Percentiles rank a stretch among this genome's conserved stretches.
Evolutionary conservation across 2,888 invertebrate species (phyloP).

Genomic region (Monoplex corrugatus): DNA sequence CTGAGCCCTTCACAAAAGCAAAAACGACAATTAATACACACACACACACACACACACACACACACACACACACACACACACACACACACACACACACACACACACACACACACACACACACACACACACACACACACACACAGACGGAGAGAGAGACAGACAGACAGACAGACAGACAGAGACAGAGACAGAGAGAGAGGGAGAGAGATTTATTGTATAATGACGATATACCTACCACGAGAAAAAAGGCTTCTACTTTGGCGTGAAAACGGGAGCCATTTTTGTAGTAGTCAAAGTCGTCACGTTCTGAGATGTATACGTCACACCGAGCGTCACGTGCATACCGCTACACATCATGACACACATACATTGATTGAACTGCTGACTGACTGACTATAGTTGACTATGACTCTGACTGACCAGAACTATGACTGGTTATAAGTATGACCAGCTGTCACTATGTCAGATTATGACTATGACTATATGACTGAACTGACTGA

Average conservation of each 20-base stretch:
- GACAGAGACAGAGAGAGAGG: neutral
- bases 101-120: slow-evolving; percentile 36
- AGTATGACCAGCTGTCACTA: too few relatives aligned
- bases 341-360: slow-evolving; percentile 50
- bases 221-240: neutral
- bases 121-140: neutral
- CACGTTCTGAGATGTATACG: slow-evolving; percentile 47
- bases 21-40: neutral
- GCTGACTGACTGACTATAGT: too few relatives aligned
- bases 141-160: neutral
- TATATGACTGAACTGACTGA: too few relatives aligned
- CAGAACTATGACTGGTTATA: too few relatives aligned
- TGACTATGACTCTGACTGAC: too few relatives aligned
- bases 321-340: slow-evolving; percentile 50
- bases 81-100: slow-evolving; percentile 37
- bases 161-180: neutral
- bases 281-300: slow-evolving; percentile 39
- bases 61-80: slow-evolving; percentile 31
- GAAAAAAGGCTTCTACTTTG: slow-evolving; percentile 45
- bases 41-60: slow-evolving; percentile 16
- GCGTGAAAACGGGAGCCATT: slow-evolving; percentile 24
- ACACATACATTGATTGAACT: too few relatives aligned
- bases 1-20: too few relatives aligned
- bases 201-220: too few relatives aligned
- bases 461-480: too few relatives aligned